Base-by-base conservation (phyloP, 2,888 invertebrate genomes). In the Melanostoma mellinum region DNA sequence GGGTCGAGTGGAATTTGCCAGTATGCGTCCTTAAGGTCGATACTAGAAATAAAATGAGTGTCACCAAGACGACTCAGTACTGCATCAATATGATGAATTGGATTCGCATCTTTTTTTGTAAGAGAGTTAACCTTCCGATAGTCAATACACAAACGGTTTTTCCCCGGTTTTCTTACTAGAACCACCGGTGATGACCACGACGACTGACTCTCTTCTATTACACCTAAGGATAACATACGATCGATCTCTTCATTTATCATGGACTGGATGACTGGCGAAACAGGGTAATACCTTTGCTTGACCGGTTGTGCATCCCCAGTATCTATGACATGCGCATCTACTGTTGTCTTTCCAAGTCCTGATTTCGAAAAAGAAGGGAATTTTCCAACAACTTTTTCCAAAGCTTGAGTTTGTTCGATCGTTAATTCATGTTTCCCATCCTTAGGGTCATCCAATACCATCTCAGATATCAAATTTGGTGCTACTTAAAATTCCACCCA, bases 161-260 rank as follows among this genome's bases (percentile, higher is more conserved):
- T 80, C 20, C 20, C 20, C 20, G 20, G 20, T 20, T 20, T 20
- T 20, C 20, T 20, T 20, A 20, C 20, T 1, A 88, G 78, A 0
- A 87, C 85, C 3, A 87, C 85, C 2, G 88, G 88, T 3, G 86
- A 87, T 6, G 86, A 85, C 88, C 88, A 88, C 0, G 86, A 71
- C 35, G 88, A 88, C 8, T 69, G 68, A 1, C 87, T 86, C 33
- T 85, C 86, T 53, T 88, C 88, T 1, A 89, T 86, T 0, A 89
- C 86, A 4, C 84, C 87, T 3, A 86, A 63, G 4, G 56, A 60
- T 4, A 89, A 38, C 88, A 89, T 89, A 4, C 87, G 67, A 40
- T 88, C 88, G 1, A 88, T 79, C 69, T 88, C 87, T 20, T 71
- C 67, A 56, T 75, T 68, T 33, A 87, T 42, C 4, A 76, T 33